These are phyloP conservation scores for Dasypolia templi DNA, from an alignment of 2,888 invertebrate species.

Conservation along the genomic window DNA sequence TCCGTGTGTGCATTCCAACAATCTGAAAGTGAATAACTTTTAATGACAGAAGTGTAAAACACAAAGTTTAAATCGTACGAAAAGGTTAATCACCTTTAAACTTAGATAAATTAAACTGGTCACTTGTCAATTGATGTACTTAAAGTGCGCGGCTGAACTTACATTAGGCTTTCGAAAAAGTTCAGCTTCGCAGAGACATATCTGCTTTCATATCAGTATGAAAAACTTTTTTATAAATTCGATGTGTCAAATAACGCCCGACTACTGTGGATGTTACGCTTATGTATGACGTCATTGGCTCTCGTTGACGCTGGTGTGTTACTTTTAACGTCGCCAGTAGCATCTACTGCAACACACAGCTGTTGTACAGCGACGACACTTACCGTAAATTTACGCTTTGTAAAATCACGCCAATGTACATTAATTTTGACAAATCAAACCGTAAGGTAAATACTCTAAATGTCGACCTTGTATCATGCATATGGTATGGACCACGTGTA, in stretches of 20 bases:
- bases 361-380: too few species aligned
- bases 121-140: neutral
- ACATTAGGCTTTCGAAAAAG: neutral
- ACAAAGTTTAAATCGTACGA: neutral
- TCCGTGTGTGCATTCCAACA: constrained; percentile 86
- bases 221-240: too few species aligned
- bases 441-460: neutral
- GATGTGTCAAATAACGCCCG: too few species aligned
- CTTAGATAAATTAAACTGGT: neutral
- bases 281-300: too few species aligned
- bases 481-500: too few species aligned
- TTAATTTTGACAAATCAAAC: neutral
- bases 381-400: too few species aligned
- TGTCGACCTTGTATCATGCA: neutral
- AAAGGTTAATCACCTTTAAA: neutral
- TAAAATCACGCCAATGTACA: too few species aligned
- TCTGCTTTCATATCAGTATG: too few species aligned
- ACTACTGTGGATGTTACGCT: too few species aligned
- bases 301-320: too few species aligned
- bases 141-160: neutral
- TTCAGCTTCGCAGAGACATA: neutral
- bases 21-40: constrained; percentile 75
- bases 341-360: too few species aligned
- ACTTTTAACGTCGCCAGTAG: too few species aligned
- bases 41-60: neutral